Conservation (phyloP, 2,888 invertebrate genomes). For the Tethea ocularis region DNA sequence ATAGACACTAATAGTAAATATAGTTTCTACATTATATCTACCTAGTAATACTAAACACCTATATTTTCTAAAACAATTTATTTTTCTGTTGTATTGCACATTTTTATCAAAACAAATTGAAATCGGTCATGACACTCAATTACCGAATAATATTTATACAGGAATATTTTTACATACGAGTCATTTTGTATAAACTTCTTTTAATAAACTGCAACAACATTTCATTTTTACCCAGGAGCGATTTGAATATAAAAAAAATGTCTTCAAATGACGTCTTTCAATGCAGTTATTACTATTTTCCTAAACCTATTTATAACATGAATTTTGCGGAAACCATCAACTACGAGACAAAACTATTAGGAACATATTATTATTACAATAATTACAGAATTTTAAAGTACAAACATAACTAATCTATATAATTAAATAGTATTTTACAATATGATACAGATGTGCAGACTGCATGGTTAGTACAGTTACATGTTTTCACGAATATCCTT, state of each 20-base stretch:
- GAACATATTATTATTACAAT: constrained; percentile 79
- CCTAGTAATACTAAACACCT: constrained; percentile 58
- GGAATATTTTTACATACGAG: background rate
- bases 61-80: constrained; percentile 56
- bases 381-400: constrained; percentile 60
- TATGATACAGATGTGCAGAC: constrained; percentile 50
- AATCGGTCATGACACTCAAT: constrained; percentile 29
- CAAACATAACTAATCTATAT: constrained; percentile 45
- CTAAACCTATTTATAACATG: constrained; percentile 42
- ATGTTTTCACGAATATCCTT: constrained; percentile 28
- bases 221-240: background rate
- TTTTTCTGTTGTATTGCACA: constrained; percentile 77
- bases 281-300: constrained; percentile 35
- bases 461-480: constrained; percentile 8
- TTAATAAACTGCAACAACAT: constrained; percentile 14
- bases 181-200: constrained; percentile 19
- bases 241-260: background rate
- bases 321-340: constrained; percentile 62
- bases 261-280: constrained; percentile 38
- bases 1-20: constrained; percentile 64
- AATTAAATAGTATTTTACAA: constrained; percentile 73
- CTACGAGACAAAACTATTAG: constrained; percentile 76
- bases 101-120: constrained; percentile 41
- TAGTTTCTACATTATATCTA: constrained; percentile 60
- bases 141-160: background rate